phyloP scores from a whole-genome alignment of 2,888 invertebrate genomes.

The Ectemnius lituratus region DNA sequence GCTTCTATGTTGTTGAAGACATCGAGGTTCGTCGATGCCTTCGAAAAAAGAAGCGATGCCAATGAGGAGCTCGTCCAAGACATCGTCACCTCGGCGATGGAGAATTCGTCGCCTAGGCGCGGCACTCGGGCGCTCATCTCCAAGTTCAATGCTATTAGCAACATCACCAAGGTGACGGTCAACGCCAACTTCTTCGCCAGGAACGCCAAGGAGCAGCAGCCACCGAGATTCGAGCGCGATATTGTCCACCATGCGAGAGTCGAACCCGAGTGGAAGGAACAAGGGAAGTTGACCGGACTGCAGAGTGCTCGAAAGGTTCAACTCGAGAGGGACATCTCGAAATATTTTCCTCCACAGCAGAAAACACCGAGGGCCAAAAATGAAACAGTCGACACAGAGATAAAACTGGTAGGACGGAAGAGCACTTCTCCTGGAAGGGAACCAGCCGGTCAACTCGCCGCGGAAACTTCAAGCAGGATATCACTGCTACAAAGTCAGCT shows the following conservation, averaged over 20 bases:
- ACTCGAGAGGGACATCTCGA: constrained; percentile 66
- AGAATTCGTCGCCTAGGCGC: constrained; percentile 68
- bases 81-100: constrained; percentile 68
- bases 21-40: constrained; percentile 46
- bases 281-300: constrained; percentile 31
- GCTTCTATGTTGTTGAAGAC: constrained; percentile 67
- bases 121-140: constrained; percentile 81
- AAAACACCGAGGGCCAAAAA: constrained; percentile 38
- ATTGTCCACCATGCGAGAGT: constrained; percentile 38
- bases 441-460: constrained; percentile 44
- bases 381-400: constrained; percentile 20
- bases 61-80: constrained; percentile 68
- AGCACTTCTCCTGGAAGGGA: constrained; percentile 26
- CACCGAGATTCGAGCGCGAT: constrained; percentile 41
- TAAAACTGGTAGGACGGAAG: constrained; percentile 23
- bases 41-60: constrained; percentile 53
- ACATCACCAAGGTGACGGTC: constrained; percentile 80
- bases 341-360: constrained; percentile 66
- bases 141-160: constrained; percentile 83
- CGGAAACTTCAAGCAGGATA: constrained; percentile 56
- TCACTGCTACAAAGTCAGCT: constrained; percentile 57
- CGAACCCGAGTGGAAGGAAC: constrained; percentile 43
- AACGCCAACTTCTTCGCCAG: constrained; percentile 79
- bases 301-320: constrained; percentile 29
- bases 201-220: constrained; percentile 58